phyloP scores from a whole-genome alignment of 2,113 vertebrate species.

The Ptilorrhoa leucosticta region DNA sequence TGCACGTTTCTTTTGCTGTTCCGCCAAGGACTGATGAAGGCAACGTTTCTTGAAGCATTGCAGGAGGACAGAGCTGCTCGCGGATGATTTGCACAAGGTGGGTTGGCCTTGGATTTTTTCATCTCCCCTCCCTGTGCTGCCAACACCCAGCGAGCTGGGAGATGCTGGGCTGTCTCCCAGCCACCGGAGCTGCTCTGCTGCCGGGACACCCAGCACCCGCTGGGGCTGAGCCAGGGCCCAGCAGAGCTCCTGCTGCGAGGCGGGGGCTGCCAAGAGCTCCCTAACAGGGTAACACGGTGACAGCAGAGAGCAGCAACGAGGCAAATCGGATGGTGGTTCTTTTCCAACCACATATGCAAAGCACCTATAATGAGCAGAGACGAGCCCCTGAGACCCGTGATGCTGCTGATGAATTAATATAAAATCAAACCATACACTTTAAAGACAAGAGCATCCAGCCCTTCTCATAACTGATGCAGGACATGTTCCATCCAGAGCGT shows the following conservation, averaged over 20 bases:
- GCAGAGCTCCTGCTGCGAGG: background rate
- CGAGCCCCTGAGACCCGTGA: background rate
- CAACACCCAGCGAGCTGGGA: background rate
- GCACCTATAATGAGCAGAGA: constrained; percentile 27
- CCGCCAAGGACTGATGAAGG: background rate
- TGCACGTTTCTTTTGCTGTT: background rate
- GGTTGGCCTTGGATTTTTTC: background rate
- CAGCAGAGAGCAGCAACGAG: background rate
- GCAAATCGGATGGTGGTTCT: background rate
- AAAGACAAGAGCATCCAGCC: constrained; percentile 39
- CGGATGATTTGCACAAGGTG: background rate
- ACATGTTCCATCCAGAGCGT: constrained; percentile 24
- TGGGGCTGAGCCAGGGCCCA: background rate
- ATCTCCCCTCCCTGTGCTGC: background rate
- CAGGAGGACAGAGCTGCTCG: background rate
- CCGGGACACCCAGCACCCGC: rapidly evolving
- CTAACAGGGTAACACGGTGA: background rate
- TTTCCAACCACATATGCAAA: background rate
- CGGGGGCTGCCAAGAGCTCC: background rate
- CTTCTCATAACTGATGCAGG: constrained; percentile 44
- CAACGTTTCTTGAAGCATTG: background rate
- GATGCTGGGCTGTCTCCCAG: background rate
- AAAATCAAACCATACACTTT: constrained; percentile 54
- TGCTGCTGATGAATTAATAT: constrained; percentile 50
- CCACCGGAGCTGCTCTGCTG: rapidly evolving